A percentile compares a stretch with the other conserved stretches of the same genome.
phyloP scores from a whole-genome alignment of 1,140 invertebrate genomes.

The Rhopalosiphum maidis region DNA sequence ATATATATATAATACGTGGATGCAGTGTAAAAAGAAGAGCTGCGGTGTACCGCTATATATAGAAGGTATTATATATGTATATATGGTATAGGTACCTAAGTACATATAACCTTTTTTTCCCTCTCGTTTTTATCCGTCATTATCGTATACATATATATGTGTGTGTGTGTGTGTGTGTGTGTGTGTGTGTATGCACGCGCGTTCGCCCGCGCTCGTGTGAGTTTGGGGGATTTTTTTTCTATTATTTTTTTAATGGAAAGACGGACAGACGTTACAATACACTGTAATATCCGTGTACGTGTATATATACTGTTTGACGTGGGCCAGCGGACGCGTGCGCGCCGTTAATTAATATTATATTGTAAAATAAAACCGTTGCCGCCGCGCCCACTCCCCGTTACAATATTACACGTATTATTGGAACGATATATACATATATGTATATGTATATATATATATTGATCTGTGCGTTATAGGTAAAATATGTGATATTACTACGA shows the following conservation, averaged over 20 bases:
- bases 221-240: not conserved
- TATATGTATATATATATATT: slow-evolving; percentile 7
- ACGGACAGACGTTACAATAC: slow-evolving; percentile 32
- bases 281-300: not conserved
- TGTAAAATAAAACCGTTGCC: slow-evolving; percentile 40
- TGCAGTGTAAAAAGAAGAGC: not conserved
- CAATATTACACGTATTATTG: not conserved
- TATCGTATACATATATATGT: not conserved
- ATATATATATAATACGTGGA: not conserved
- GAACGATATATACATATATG: not conserved
- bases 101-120: not conserved
- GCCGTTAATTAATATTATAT: slow-evolving; percentile 46
- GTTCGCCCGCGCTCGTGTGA: too few relatives aligned
- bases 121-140: not conserved
- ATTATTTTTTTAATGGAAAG: slow-evolving; percentile 16
- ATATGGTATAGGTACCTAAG: too few relatives aligned
- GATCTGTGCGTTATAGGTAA: not conserved
- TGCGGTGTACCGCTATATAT: not conserved
- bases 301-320: not conserved
- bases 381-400: not conserved
- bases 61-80: not conserved
- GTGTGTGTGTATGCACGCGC: not conserved
- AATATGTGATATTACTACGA: not conserved
- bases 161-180: not conserved
- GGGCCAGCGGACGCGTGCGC: not conserved